phyloP scores from a whole-genome alignment of 2,797 vertebrate genomes.

The Rallus crepitans region DNA sequence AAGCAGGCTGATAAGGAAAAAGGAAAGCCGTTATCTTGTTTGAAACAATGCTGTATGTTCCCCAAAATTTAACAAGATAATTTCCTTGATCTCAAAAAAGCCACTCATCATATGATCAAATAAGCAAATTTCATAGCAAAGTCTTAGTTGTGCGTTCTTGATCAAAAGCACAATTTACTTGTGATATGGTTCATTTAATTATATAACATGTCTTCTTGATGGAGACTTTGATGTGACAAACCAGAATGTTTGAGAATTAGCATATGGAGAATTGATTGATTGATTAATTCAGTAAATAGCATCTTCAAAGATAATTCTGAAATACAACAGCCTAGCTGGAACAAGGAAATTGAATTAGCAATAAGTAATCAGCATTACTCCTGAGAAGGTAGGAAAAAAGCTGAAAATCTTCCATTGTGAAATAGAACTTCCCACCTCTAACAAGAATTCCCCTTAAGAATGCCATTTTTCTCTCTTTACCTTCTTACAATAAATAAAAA shows the following conservation, averaged over 20 bases:
- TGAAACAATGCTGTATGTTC: constrained; percentile 57
- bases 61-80: constrained; percentile 61
- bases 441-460: background rate
- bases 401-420: background rate
- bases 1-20: background rate
- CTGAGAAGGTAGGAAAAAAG: background rate
- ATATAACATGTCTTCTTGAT: constrained; percentile 16
- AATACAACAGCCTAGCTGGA: background rate
- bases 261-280: constrained; percentile 68
- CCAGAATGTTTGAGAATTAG: constrained; percentile 51
- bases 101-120: constrained; percentile 57
- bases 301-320: constrained; percentile 58
- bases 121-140: constrained; percentile 39
- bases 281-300: constrained; percentile 67
- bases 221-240: constrained; percentile 68
- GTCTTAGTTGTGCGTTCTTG: constrained; percentile 38
- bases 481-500: background rate
- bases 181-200: constrained; percentile 64
- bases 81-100: constrained; percentile 63
- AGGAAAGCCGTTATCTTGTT: constrained; percentile 27
- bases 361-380: background rate
- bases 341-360: background rate
- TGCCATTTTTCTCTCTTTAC: background rate
- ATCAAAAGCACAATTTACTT: constrained; percentile 66
- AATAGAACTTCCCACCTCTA: background rate